phyloP scores from a whole-genome alignment of 1,140 invertebrate species.

The Melanaphis sacchari region DNA sequence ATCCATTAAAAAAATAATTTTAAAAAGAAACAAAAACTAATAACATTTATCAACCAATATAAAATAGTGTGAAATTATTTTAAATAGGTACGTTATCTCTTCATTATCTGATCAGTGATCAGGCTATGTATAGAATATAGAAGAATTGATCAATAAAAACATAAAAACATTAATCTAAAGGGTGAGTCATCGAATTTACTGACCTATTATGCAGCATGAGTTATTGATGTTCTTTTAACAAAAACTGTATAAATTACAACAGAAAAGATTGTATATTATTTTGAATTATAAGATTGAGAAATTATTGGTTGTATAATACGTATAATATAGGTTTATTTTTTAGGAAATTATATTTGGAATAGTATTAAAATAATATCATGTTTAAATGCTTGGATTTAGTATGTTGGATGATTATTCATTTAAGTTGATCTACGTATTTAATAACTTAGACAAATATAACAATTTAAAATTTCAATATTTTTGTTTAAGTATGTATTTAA shows the following conservation, averaged over 20 bases:
- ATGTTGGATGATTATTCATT: neutral
- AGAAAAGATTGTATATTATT: neutral
- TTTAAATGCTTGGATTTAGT: neutral
- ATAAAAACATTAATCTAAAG: constrained; percentile 15
- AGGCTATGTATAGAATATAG: neutral
- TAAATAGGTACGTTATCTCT: neutral
- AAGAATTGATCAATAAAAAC: neutral
- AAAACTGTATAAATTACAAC: neutral
- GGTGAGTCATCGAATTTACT: neutral
- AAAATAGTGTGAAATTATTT: neutral
- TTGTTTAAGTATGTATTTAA: neutral
- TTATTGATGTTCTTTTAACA: neutral
- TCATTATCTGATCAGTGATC: neutral
- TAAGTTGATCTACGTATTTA: neutral
- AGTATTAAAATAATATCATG: neutral
- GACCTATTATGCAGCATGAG: neutral
- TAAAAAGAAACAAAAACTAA: neutral
- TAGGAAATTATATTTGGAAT: neutral
- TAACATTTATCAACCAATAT: neutral
- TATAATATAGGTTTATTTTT: neutral
- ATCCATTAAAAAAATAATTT: neutral
- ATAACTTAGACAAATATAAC: neutral
- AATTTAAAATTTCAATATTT: neutral
- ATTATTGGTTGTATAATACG: neutral
- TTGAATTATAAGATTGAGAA: neutral